Conservation (phyloP, 2,797 vertebrate species). For the Phalanger gymnotis region DNA sequence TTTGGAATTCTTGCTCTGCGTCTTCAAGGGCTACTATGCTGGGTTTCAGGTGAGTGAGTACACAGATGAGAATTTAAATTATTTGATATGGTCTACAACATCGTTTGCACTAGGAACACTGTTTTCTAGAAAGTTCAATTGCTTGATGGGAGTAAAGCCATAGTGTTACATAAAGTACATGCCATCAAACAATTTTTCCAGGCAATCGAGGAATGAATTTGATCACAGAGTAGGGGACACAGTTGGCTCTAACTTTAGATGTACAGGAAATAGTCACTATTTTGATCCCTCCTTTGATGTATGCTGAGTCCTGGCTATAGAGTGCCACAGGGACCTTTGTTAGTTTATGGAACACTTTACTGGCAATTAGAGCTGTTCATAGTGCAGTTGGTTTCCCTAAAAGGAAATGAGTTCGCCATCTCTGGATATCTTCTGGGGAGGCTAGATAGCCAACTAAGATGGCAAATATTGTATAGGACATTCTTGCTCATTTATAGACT, state of each 20-base stretch:
- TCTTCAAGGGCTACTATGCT: not conserved
- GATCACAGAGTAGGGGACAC: not conserved
- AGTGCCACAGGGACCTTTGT: not conserved
- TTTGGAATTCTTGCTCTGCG: not conserved
- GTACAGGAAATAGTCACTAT: not conserved
- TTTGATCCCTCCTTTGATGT: not conserved
- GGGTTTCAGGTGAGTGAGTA: not conserved
- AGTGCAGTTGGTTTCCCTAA: not conserved
- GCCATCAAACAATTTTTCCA: not conserved
- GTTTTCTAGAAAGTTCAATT: not conserved
- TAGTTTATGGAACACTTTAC: not conserved
- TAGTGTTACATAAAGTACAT: not conserved
- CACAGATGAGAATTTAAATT: not conserved
- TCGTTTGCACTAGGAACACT: not conserved
- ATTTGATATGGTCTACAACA: not conserved
- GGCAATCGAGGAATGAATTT: not conserved
- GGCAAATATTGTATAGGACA: not conserved
- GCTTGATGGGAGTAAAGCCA: not conserved
- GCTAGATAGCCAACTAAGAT: not conserved
- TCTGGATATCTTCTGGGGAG: not conserved
- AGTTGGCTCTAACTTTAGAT: not conserved
- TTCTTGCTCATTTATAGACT: not conserved
- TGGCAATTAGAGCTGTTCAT: not conserved
- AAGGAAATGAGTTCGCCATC: not conserved
- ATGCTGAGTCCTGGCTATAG: not conserved